Conservation (phyloP, 2,797 vertebrate genomes). For the Semaprochilodus insignis region DNA sequence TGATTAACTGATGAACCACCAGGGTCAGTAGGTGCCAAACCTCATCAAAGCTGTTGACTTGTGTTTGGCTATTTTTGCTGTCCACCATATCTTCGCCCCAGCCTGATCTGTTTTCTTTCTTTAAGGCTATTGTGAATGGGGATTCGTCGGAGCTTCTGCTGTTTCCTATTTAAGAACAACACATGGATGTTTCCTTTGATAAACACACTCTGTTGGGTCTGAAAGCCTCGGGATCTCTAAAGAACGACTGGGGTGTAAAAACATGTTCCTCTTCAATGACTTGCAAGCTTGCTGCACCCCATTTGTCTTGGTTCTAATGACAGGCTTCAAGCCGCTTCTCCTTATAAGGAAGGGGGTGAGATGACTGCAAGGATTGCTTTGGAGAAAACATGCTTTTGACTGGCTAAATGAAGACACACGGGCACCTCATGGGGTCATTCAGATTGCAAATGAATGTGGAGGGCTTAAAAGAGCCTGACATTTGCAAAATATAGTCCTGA, state of each 20-base stretch:
- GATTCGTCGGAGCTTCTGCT: background rate
- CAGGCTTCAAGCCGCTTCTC: background rate
- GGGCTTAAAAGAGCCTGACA: background rate
- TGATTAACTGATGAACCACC: background rate
- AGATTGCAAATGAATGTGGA: background rate
- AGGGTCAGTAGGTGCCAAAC: background rate
- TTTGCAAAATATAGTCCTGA: no score
- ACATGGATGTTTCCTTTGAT: conserved; percentile 7
- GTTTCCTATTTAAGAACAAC: conserved; percentile 35
- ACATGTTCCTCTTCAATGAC: background rate
- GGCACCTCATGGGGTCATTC: background rate
- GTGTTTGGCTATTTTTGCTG: no score
- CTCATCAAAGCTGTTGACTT: background rate
- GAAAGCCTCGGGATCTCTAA: background rate
- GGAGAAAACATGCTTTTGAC: background rate
- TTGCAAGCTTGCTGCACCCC: background rate
- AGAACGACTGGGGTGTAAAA: background rate
- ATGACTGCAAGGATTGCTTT: background rate
- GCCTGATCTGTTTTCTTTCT: conserved; percentile 15
- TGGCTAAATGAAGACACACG: background rate
- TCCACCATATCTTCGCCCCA: background rate
- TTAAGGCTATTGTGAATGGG: conserved; percentile 38
- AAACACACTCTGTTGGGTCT: background rate
- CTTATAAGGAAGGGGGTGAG: background rate
- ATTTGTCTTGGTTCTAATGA: background rate